These are phyloP conservation scores for Erethizon dorsatum DNA, from an alignment of 2,797 vertebrate genomes.

Conservation along the genomic window DNA sequence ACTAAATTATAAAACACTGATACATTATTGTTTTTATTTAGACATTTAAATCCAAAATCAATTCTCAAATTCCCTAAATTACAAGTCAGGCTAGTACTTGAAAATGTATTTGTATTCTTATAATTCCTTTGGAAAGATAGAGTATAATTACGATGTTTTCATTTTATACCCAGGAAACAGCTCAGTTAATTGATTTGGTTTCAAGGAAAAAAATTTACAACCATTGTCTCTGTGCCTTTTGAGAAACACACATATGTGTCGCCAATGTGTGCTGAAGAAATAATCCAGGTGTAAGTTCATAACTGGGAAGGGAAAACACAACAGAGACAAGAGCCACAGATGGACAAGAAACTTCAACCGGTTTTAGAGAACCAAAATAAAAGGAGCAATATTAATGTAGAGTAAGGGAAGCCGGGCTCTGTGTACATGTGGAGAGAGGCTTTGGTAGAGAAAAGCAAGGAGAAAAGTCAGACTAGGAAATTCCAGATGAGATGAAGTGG, in stretches of 20 bases:
- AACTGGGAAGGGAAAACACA: not conserved
- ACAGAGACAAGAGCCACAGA: not conserved
- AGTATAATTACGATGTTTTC: not conserved
- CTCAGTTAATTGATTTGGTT: conserved; percentile 26
- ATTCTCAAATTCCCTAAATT: conserved; percentile 21
- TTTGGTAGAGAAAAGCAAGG: not conserved
- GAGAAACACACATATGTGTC: not conserved
- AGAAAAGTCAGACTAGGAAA: not conserved
- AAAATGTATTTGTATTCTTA: not conserved
- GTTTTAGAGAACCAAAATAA: not conserved
- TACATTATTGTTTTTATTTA: not conserved
- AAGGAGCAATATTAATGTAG: not conserved
- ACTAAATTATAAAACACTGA: not conserved
- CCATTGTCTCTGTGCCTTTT: not conserved
- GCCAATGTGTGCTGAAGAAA: not conserved
- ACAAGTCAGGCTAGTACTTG: not conserved
- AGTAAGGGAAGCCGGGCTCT: not conserved
- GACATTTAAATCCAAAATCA: conserved; percentile 11
- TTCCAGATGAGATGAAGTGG: not conserved
- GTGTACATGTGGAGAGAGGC: too few species aligned
- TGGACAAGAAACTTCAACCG: not conserved
- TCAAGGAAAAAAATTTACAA: conserved; percentile 14
- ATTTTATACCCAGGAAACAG: not conserved
- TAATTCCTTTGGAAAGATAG: not conserved
- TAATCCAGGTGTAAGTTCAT: not conserved